Evolutionary conservation across 1,140 invertebrate genomes (phyloP), one percentile per base, ranked within the genome.

Genomic region (Branchinecta lynchi): DNA sequence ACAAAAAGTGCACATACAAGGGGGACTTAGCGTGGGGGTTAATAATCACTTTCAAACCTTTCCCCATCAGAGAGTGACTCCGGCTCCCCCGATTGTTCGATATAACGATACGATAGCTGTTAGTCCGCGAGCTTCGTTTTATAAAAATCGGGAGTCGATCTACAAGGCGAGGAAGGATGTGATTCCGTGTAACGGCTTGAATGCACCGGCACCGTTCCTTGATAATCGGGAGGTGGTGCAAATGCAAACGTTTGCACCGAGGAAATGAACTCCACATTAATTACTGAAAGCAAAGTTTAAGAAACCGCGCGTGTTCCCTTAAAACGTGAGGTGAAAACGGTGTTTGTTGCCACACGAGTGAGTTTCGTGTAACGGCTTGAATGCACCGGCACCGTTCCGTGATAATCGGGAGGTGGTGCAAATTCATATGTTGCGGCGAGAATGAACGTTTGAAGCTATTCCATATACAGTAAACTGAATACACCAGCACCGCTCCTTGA

Each of bases 41-140:
- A 60, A 60, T 60, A 60, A 60, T 60, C 51, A 60, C 17, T 60
- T 60, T 60, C 51, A 60, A 20, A 60, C 51, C 12, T 60, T 60
- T 6, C 51, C 51, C 3, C 51, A 60, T 20, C 51, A 60, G 17
- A 60, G 51, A 60, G 51, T 60, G 6, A 60, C 51, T 15, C 51
- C 51, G 6, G 51, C 51, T 15, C 32, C 32, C 5, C 51, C 51
- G 51, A 20, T 60, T 12, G 51, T 60, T 60, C 12, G 51, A 20
- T 60, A 15, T 20, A 60, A 60, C 6, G 51, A 60, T 60, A 60
- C 51, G 17, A 60, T 60, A 60, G 51, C 51, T 3, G 51, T 60
- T 12, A 60, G 51, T 60, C 51, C 51, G 3, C 51, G 51, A 12
- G 51, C 12, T 15, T 60, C 51, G 17, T 60, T 60, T 6, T 60